These are phyloP conservation scores for Ursus arctos DNA, from an alignment of 2,113 vertebrate species.

Conservation along the genomic window DNA sequence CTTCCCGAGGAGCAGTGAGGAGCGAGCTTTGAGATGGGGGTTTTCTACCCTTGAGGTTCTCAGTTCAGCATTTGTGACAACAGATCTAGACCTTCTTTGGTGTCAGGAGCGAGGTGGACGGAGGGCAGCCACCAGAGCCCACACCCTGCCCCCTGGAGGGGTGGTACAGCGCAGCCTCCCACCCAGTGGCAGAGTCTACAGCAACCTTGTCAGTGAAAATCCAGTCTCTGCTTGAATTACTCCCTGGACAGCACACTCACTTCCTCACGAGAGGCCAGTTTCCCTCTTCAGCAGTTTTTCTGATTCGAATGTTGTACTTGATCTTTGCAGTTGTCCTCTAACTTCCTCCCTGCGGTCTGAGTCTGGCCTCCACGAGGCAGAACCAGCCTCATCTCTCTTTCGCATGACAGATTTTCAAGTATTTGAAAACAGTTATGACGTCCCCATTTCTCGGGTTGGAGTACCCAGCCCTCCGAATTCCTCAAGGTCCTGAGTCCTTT, in stretches of 20 bases:
- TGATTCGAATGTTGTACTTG: not conserved
- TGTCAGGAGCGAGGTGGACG: not conserved
- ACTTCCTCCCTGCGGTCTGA: not conserved
- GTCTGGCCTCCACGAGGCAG: not conserved
- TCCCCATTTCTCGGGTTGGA: not conserved
- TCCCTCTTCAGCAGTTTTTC: not conserved
- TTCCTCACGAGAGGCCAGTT: not conserved
- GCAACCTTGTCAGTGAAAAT: not conserved
- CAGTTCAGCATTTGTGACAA: not conserved
- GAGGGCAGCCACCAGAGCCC: not conserved
- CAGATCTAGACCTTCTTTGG: not conserved
- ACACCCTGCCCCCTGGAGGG: fast-evolving
- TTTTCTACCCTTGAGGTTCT: not conserved
- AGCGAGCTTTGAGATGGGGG: not conserved
- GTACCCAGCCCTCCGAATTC: not conserved
- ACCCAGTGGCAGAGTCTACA: not conserved
- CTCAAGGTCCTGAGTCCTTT: not conserved
- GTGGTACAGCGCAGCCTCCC: not conserved
- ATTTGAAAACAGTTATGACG: not conserved
- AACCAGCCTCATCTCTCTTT: not conserved
- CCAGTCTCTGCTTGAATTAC: not conserved
- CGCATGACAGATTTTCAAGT: not conserved
- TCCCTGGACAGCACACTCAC: not conserved
- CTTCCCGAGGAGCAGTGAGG: not conserved
- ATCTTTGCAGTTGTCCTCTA: not conserved